Base-by-base conservation (phyloP, 1,140 invertebrate genomes). In the Macrostomum lignano region DNA sequence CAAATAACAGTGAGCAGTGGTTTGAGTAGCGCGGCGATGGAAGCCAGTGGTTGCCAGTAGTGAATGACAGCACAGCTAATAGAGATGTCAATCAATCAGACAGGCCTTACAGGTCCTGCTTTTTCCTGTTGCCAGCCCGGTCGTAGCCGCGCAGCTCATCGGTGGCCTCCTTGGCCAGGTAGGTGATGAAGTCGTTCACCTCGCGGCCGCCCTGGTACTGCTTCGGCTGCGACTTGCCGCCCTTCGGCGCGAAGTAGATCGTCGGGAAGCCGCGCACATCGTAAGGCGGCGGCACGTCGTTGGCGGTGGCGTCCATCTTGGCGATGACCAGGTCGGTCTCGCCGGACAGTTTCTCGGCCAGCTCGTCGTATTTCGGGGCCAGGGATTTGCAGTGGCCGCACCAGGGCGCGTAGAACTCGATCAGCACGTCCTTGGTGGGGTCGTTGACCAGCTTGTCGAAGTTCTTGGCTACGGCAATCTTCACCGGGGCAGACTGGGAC, bases 351-450 rank as follows among this genome's bases (percentile, higher is more conserved):
- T 82, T 84, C 37, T 73, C 70, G 29, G 75, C 88, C 19, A 98
- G 60, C 58, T 96, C 82, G 38, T 91, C 81, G 57, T 67, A 94
- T 30, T 79, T 66, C 17, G 88, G 88, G 25, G 77, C 68, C 11
- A 98, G 62, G 52, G 76, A 79, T 60, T 57, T 91, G 63, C 88
- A 98, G 49, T 96, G 88, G 40, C 86, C 86, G 56, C 88, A 96
- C 84, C 84, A 94, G 1, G 84, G 82, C 21, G 84, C 84, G 60
- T 94, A 94, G 60, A 94, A 94, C 56, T 94, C 84, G 41, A 96
- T 70, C 3, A 98, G 61, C 3, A 77, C 77, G 59, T 98, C 88
- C 49, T 84, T 78, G 17, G 64, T 72, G 42, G 73, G 73, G 49
- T 96, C 73, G 5, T 67, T 72, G 0, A 96, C 79, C 30, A 94